Evolutionary conservation across 2,888 invertebrate species (phyloP), one percentile per base, ranked within the genome.

Genomic region (Eupithecia centaureata): DNA sequence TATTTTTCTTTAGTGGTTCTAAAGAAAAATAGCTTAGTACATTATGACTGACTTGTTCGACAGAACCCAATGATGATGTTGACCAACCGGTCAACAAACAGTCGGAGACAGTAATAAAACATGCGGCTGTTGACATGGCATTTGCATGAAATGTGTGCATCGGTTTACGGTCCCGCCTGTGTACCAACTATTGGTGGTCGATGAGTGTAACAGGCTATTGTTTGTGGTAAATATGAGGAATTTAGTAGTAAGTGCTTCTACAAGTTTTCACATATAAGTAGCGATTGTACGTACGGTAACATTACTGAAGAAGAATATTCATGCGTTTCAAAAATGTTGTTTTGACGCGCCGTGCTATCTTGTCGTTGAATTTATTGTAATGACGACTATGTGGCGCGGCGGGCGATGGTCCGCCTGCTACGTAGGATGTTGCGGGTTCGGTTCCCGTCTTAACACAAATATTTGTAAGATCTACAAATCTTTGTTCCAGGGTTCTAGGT

Each of bases 111-210:
- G 79, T 74, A 77, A 81, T 86, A 84, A 86, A 83, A 81, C 80
- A 80, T 72, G 79, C 79, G 74, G 76, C 73, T 77, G 80, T 85
- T 82, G 82, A 82, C 83, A 74, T 76, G 78, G 65, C 79, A 78
- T 81, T 80, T 80, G 79, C 77, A 72, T 75, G 81, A 82, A 84
- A 84, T 84, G 83, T 79, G 75, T 72, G 70, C 47, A 47, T 72
- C 69, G 68, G 66, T 77, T 79, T 75, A 76, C 74, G 73, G 74
- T 76, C 73, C 76, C 75, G 73, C 65, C 69, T 79, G 70, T 68
- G 68, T 72, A 65, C 67, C 66, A 70, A 73, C 66, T 47, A 67
- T 61, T 69, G 47, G 62, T 47, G 61, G 15, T 38, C 33, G 63
- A 59, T 57, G 57, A 10, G 61, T 67, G 47, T 67, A 52, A 65